Conservation (phyloP, 2,797 vertebrate species). For the Streptopelia turtur region DNA sequence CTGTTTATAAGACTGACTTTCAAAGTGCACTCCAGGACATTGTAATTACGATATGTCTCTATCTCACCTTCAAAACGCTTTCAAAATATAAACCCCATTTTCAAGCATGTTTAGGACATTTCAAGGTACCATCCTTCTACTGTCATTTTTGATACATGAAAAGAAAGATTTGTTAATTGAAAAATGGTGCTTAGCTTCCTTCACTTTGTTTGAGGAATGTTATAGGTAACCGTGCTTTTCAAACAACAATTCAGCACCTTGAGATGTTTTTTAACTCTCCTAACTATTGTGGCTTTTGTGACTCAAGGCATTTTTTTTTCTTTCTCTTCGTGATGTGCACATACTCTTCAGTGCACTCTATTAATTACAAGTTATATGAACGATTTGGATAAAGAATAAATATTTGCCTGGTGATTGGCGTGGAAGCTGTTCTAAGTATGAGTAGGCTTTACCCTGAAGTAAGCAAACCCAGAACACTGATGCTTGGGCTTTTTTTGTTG, state of each 20-base stretch:
- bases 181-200: neutral
- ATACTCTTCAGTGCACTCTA: conserved; percentile 80
- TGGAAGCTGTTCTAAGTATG: neutral
- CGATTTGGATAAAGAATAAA: neutral
- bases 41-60: neutral
- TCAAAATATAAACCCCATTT: neutral
- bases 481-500: neutral
- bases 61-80: neutral
- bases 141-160: neutral
- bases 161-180: neutral
- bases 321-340: conserved; percentile 72
- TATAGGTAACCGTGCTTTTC: neutral
- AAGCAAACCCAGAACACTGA: neutral
- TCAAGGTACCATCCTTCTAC: neutral
- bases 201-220: neutral
- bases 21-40: neutral
- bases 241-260: neutral
- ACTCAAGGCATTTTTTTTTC: conserved; percentile 76
- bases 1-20: neutral
- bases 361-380: conserved; percentile 77
- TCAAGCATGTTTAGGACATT: neutral
- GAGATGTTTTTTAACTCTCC: neutral
- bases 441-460: neutral
- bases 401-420: neutral
- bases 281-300: conserved; percentile 50